A percentile compares a stretch with the other conserved stretches of the same genome.
These are phyloP conservation scores for Meteorus colon DNA, from an alignment of 2,888 invertebrate genomes.

Conservation along the genomic window DNA sequence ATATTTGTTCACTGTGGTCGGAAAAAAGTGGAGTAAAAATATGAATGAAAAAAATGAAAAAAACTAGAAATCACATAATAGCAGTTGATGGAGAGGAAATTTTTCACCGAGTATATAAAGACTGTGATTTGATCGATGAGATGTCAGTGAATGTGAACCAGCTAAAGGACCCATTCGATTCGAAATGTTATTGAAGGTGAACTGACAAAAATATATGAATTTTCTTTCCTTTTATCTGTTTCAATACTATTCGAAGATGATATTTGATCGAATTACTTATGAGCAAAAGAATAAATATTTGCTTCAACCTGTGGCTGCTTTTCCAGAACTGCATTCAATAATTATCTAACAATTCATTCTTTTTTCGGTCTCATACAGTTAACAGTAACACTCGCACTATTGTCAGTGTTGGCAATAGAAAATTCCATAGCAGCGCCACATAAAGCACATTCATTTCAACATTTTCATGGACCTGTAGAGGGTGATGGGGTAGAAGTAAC, in stretches of 20 bases:
- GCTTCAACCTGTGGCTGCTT: too few relatives aligned
- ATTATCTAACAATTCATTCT: too few relatives aligned
- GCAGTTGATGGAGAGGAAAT: neutral
- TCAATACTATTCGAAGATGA: too few relatives aligned
- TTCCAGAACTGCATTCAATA: too few relatives aligned
- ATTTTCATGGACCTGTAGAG: slow-evolving; percentile 48
- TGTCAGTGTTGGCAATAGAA: slow-evolving; percentile 6
- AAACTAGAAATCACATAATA: neutral
- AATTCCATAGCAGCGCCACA: slow-evolving; percentile 35
- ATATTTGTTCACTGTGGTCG: slow-evolving; percentile 16
- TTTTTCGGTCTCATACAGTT: neutral
- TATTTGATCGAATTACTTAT: too few relatives aligned
- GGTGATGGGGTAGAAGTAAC: slow-evolving; percentile 49
- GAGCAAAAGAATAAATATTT: too few relatives aligned
- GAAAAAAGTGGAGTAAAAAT: neutral
- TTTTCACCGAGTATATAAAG: neutral
- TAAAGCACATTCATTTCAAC: slow-evolving; percentile 53
- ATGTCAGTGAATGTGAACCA: slow-evolving; percentile 23
- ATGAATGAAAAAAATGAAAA: neutral
- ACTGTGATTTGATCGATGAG: neutral
- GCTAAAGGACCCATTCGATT: neutral
- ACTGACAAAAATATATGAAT: too few relatives aligned
- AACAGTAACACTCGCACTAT: neutral
- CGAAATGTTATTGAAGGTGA: slow-evolving; percentile 23
- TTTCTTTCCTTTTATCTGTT: too few relatives aligned